Evolutionary conservation across 1,140 invertebrate species (phyloP), one percentile per base, ranked within the genome.

Genomic region (Acromyrmex echinatior): DNA sequence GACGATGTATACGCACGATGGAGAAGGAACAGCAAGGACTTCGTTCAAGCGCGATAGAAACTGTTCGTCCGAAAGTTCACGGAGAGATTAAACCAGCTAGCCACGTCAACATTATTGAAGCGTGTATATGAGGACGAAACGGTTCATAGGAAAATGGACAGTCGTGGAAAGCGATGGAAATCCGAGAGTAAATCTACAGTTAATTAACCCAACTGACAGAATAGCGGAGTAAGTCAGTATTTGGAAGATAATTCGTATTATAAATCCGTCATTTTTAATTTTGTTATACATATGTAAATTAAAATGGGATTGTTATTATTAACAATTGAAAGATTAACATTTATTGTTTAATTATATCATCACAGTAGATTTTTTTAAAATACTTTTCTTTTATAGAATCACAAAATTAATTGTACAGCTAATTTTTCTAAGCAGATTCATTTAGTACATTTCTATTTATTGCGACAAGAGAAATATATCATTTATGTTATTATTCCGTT

Each of bases 81-180:
- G 39, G 12, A 77, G 81, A 84, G 77, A 85, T 78, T 85, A 85
- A 81, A 71, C 45, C 71, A 45, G 39, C 73, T 35, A 77, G 58
- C 58, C 81, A 45, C 79, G 66, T 81, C 79, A 73, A 71, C 79
- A 73, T 81, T 81, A 81, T 81, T 51, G 79, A 81, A 58, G 49
- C 51, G 60, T 16, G 49, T 28, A 71, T 56, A 45, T 58, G 35
- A 45, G 28, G 31, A 31, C 51, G 65, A 71, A 70, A 45, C n/a
- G 16, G 28, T 10, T 45, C 25, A 10, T 21, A 81, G 35, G 16
- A 51, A 49, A 79, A 79, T 31, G 35, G 21, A 81, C 65, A 81
- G 66, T 81, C 53, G 31, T 10, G 31, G 14, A 45, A 71, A 81
- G 53, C 49, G 49, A n/a, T 58, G 21, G 35, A 45, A 81, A 81